Evolutionary conservation across 2,797 vertebrate genomes (phyloP), one percentile per base, ranked within the genome.

Genomic region (Tenualosa thibaudeaui): DNA sequence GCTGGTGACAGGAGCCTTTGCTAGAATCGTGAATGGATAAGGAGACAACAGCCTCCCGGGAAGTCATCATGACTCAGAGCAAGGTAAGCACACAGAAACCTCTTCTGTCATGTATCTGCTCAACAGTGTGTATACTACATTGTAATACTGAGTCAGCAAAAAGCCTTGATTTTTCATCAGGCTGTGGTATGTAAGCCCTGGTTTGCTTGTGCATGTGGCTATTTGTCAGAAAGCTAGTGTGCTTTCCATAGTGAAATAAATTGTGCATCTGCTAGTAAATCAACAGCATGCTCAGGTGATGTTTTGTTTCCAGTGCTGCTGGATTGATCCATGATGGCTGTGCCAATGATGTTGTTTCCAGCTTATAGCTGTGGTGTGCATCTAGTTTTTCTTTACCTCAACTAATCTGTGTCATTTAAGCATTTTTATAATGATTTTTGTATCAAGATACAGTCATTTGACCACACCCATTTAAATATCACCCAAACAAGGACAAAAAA

Each of bases 61-160:
- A 83, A 19, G 85, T 26, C 87, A 92, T 83, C 90, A 96, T 96
- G 95, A 95, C 93, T 31, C 93, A 94, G 91, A 93, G 93, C 88
- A 95, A 95, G 95, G 95, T 96, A 94, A 83, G 92, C 58, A 7
- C 22, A 81, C 40, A 19, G 17, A 1, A 58, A 19, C 3, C 68
- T 40, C 13, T 5, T 17, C 24, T 71, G 26, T 75, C 68, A 75
- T 5, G 13, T 5, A 19, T 43, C 0, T n/a, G 8, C 22, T n/a
- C 24, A 65, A 6, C 58, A 26, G 4, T 26, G 24, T 65, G 1
- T 65, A 68, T 7, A 22, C 37, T 46, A 22, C 1, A 19, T 6
- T 43, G 22, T 1, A 40, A 5, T 46, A 22, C 15, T 19, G 40
- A 78, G 9, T 46, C 46, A 17, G 40, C 71, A 19, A 19, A 22